phyloP scores from a whole-genome alignment of 2,888 invertebrate genomes.

The Lasioglossum lativentre region DNA sequence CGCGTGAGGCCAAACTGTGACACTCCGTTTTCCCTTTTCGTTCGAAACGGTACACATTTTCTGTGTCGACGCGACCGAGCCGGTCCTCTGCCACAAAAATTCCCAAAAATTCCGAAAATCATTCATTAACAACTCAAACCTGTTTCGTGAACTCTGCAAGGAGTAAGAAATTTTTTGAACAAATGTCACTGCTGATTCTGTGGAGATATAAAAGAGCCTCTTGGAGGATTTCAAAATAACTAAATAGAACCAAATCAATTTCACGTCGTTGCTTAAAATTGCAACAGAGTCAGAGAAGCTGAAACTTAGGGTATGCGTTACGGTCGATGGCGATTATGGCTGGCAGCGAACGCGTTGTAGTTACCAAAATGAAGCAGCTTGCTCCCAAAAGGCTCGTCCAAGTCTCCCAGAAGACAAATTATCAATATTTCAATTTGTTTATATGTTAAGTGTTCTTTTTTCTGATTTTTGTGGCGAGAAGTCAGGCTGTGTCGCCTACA shows the following conservation, averaged over 20 bases:
- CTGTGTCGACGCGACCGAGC: constrained; percentile 59
- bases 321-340: no score
- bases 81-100: constrained; percentile 26
- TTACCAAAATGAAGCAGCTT: neutral
- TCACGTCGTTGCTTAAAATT: neutral
- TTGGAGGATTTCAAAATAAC: no score
- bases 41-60: constrained; percentile 22
- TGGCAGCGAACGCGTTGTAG: neutral
- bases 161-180: neutral
- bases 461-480: constrained; percentile 9
- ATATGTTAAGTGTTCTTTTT: neutral
- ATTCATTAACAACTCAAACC: no score
- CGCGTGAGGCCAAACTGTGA: constrained; percentile 72
- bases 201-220: no score
- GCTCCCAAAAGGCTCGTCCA: neutral
- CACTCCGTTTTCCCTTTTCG: constrained; percentile 31
- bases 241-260: no score
- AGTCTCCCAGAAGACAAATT: neutral
- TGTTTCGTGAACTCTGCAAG: neutral
- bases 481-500: constrained; percentile 54
- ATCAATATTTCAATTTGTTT: neutral
- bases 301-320: no score
- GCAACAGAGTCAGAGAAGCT: neutral
- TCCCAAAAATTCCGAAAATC: no score
- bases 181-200: neutral